A percentile compares a stretch with the other conserved stretches of the same genome.
Evolutionary conservation across 2,113 vertebrate genomes (phyloP).

Genomic region (Crocuta crocuta): DNA sequence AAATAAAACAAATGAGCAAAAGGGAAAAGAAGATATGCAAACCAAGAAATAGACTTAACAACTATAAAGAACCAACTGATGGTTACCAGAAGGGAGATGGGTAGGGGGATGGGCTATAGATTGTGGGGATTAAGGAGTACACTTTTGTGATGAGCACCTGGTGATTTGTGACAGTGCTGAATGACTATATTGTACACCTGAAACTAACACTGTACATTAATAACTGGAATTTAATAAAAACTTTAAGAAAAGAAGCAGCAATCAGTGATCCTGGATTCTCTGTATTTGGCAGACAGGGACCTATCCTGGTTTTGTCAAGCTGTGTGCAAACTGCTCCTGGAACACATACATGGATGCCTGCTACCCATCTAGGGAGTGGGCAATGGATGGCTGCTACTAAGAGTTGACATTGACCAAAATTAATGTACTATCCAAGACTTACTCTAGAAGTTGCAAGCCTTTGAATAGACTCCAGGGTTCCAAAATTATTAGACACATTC

Average conservation of each 20-base stretch:
- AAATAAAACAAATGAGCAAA: not conserved
- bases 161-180: not conserved
- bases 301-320: not conserved
- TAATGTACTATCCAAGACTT: not conserved
- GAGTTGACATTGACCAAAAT: slow-evolving; percentile 1
- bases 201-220: not conserved
- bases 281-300: not conserved
- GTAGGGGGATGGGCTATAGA: not conserved
- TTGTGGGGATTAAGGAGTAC: not conserved
- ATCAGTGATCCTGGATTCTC: not conserved
- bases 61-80: not conserved
- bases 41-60: not conserved
- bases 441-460: not conserved
- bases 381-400: not conserved
- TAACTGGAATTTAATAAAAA: not conserved
- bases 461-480: not conserved
- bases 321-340: not conserved
- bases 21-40: not conserved
- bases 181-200: not conserved
- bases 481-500: not conserved
- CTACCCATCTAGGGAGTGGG: not conserved
- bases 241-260: not conserved
- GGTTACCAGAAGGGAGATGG: not conserved
- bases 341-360: not conserved
- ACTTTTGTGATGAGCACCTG: not conserved